Base-by-base conservation (phyloP, 2,888 invertebrate species). In the Zelleria hepariella region DNA sequence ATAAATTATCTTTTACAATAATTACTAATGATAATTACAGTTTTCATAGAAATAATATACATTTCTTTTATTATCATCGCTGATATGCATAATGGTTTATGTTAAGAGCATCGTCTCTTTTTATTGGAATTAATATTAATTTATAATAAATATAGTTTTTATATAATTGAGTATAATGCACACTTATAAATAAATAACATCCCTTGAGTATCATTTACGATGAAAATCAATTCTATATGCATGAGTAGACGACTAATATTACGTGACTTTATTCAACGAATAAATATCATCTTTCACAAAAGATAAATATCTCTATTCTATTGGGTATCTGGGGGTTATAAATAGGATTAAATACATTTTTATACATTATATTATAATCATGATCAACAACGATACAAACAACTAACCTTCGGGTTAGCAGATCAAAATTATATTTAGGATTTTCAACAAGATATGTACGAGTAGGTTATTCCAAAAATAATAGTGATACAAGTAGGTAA, bases 321-420 rank as follows among this genome's bases (percentile, higher is more conserved):
- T 68, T 67, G 70, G 70, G 69, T 72, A 71, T 67, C 69, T 72
- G 26, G 72, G 78, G 77, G 75, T 75, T 78, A 77, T 67, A 74
- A 42, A 42, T 72, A 68, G 75, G 81, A 78, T 78, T 83, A 85
- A 76, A 86, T 83, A 84, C 74, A 81, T 77, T 79, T 75, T 75
- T 78, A 57, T 24, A 77, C 74, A 76, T 73, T 66, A 59, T 32
- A 27, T 10, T 55, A 68, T 77, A 72, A 69, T 76, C 74, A 86
- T 76, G 75, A 67, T 85, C 71, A 86, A 86, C 84, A 86, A 85
- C 80, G 74, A 73, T 76, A 78, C 70, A 72, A 76, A 80, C 76
- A 75, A 72, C 74, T 72, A 63, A 51, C 21, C 20, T 51, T 51
- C 23, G 21, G 3, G 51, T 51, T 21, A 42, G 32, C 15, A 42